A percentile compares a stretch with the other conserved stretches of the same genome.
phyloP scores from a whole-genome alignment of 2,888 invertebrate species.

The Oscheius sp. region DNA sequence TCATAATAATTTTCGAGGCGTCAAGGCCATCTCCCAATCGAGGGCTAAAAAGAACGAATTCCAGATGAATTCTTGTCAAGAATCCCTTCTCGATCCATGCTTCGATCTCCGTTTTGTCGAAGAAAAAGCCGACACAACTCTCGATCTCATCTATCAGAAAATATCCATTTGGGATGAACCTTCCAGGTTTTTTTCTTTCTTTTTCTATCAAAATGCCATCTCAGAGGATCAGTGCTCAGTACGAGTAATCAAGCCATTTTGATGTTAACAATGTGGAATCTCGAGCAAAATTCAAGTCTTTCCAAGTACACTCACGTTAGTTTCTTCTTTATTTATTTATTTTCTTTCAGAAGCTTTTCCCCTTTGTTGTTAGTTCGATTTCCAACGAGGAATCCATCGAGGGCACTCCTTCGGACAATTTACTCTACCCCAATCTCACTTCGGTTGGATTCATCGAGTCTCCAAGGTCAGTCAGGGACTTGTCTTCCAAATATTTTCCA shows the following conservation, averaged over 20 bases:
- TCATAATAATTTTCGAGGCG: constrained; percentile 18
- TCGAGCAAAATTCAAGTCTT: constrained; percentile 36
- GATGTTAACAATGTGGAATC: constrained; percentile 34
- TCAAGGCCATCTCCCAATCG: neutral
- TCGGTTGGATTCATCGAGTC: constrained; percentile 43
- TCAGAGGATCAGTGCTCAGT: constrained; percentile 9
- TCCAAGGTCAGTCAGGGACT: constrained; percentile 44
- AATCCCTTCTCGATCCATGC: constrained; percentile 39
- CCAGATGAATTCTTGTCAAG: constrained; percentile 46
- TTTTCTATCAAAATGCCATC: too few relatives aligned
- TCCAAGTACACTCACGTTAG: constrained; percentile 29
- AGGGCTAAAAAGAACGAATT: neutral
- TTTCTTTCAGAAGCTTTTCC: constrained; percentile 25
- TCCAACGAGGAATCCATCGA: constrained; percentile 37
- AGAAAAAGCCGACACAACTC: constrained; percentile 40
- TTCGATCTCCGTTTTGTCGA: constrained; percentile 48
- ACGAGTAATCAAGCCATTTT: constrained; percentile 35
- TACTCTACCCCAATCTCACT: constrained; percentile 30
- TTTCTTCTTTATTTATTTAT: too few relatives aligned
- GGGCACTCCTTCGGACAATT: constrained; percentile 31
- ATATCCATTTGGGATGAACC: constrained; percentile 39
- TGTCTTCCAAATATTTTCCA: neutral
- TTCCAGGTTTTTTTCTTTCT: too few relatives aligned
- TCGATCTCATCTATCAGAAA: constrained; percentile 30
- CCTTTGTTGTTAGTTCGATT: constrained; percentile 12